Conservation (phyloP, 2,797 vertebrate species). For the Lemur catta region DNA sequence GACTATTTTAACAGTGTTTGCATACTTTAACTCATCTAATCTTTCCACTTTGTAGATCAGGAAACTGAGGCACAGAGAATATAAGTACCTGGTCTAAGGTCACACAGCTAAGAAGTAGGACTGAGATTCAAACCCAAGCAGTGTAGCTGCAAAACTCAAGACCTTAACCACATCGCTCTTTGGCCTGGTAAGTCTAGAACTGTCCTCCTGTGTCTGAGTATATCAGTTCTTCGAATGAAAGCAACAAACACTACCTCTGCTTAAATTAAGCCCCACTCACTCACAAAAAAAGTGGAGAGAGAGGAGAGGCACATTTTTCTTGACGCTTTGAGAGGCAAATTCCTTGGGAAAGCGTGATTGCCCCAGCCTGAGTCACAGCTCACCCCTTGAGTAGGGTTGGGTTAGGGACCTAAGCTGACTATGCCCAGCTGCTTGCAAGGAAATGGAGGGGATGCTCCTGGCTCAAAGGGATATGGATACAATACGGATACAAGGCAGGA, state of each 20-base stretch:
- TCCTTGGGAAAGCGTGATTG: not conserved
- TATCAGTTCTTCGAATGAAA: not conserved
- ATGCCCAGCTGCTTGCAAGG: not conserved
- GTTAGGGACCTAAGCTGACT: not conserved
- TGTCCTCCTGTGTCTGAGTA: not conserved
- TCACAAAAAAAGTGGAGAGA: not conserved
- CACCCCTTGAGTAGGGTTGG: not conserved
- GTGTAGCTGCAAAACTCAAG: not conserved
- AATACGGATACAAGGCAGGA: not conserved
- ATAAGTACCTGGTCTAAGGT: not conserved
- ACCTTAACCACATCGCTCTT: not conserved
- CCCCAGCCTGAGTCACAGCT: not conserved
- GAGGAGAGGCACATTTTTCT: not conserved
- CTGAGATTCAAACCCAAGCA: not conserved
- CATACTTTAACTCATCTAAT: not conserved
- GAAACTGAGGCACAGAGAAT: constrained; percentile 1
- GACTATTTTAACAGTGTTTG: not conserved
- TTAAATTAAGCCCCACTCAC: not conserved
- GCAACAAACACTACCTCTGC: not conserved
- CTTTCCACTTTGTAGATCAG: not conserved
- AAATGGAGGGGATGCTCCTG: not conserved
- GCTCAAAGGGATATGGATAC: no score
- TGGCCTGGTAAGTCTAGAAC: not conserved
- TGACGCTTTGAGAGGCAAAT: not conserved
- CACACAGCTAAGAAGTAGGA: not conserved